phyloP scores from a whole-genome alignment of 1,140 invertebrate species.

The Calycopis cecrops region DNA sequence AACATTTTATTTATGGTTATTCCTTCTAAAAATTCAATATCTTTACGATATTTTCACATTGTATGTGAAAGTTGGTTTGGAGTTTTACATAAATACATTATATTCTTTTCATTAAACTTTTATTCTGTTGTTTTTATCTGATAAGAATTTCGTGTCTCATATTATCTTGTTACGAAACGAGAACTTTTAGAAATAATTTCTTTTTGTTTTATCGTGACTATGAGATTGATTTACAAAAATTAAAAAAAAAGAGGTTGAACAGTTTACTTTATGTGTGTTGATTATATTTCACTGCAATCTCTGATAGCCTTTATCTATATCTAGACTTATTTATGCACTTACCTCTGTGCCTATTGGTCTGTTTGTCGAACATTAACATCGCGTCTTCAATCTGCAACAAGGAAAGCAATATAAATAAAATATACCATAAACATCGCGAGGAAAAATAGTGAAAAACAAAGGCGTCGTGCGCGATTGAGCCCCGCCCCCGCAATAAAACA shows the following conservation, averaged over 20 bases:
- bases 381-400: slow-evolving; percentile 98
- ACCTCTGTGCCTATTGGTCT: slow-evolving; percentile 99
- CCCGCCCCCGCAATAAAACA: slow-evolving; percentile 71
- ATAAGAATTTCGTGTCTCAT: too few relatives aligned
- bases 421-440: slow-evolving; percentile 50
- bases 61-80: neutral
- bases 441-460: slow-evolving; percentile 65
- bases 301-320: too few relatives aligned
- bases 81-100: neutral
- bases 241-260: too few relatives aligned
- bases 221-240: neutral
- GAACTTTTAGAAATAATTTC: too few relatives aligned
- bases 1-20: slow-evolving; percentile 11
- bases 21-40: slow-evolving; percentile 13
- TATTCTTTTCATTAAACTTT: too few relatives aligned
- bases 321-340: slow-evolving; percentile 69
- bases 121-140: too few relatives aligned
- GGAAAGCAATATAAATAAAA: slow-evolving; percentile 46
- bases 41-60: slow-evolving; percentile 1
- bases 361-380: slow-evolving; percentile 99
- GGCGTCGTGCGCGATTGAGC: slow-evolving; percentile 62
- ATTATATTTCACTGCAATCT: too few relatives aligned
- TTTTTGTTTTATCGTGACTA: neutral
- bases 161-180: too few relatives aligned
- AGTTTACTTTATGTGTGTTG: too few relatives aligned